Percentiles rank a stretch among this genome's conserved stretches.
These are phyloP conservation scores for Urechis unicinctus DNA, from an alignment of 2,888 invertebrate genomes.

Conservation along the genomic window DNA sequence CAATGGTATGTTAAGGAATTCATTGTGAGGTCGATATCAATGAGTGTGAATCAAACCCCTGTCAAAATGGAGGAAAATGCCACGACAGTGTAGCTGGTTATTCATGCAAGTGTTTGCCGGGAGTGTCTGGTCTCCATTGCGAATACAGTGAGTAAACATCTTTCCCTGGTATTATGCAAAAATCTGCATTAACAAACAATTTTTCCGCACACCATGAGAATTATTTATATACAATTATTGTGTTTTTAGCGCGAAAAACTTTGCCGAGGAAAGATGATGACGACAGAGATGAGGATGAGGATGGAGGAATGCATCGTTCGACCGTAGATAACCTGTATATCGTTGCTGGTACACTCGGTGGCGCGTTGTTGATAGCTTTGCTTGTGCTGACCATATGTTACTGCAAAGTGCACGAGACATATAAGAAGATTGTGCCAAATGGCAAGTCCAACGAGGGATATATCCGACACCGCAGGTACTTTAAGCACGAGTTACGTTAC, in stretches of 20 bases:
- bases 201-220: too few relatives aligned
- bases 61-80: conserved; percentile 7
- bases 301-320: not conserved
- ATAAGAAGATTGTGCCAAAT: conserved; percentile 1
- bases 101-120: conserved; percentile 2
- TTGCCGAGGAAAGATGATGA: too few relatives aligned
- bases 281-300: not conserved
- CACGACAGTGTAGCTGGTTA: not conserved
- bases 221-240: too few relatives aligned
- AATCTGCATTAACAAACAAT: too few relatives aligned
- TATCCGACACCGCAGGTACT: too few relatives aligned
- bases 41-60: conserved; percentile 4
- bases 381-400: conserved; percentile 72
- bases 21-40: conserved; percentile 4
- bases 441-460: too few relatives aligned
- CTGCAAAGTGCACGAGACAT: conserved; percentile 70
- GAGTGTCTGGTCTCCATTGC: not conserved
- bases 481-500: too few relatives aligned
- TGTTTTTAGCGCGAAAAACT: too few relatives aligned
- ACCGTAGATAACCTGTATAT: conserved; percentile 70
- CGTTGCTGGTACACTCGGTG: conserved; percentile 69
- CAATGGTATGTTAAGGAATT: not conserved
- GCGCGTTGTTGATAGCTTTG: conserved; percentile 68
- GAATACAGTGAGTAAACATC: not conserved
- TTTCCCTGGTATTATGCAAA: too few relatives aligned